Conservation (phyloP, 2,797 vertebrate species). For the Gouania willdenowi region DNA sequence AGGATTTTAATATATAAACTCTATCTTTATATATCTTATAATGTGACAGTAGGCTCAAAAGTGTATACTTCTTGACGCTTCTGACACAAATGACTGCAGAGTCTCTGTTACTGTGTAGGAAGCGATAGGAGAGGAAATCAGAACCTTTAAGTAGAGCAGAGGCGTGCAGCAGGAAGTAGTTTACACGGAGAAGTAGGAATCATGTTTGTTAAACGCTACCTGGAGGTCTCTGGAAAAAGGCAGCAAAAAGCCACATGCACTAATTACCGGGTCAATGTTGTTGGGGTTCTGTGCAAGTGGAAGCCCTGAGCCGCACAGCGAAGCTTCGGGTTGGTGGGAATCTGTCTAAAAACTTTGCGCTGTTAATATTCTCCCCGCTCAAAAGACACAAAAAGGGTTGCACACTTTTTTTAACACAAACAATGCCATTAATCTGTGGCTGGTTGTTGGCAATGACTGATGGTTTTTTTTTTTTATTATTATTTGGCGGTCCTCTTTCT, state of each 20-base stretch:
- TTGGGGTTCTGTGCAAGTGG: too few relatives aligned
- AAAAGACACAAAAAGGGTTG: constrained; percentile 16
- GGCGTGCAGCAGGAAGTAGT: constrained; percentile 52
- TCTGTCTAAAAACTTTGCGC: too few relatives aligned
- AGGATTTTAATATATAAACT: constrained; percentile 51
- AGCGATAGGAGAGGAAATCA: neutral
- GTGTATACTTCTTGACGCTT: constrained; percentile 58
- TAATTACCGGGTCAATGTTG: too few relatives aligned
- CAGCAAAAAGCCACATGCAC: too few relatives aligned
- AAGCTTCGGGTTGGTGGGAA: constrained; percentile 8
- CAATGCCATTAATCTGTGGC: constrained; percentile 29
- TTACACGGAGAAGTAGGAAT: too few relatives aligned
- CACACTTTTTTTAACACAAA: constrained; percentile 27
- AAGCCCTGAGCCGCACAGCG: neutral
- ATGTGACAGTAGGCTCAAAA: constrained; percentile 71
- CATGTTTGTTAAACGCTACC: too few relatives aligned
- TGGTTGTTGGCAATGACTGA: constrained; percentile 20
- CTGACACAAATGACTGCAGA: constrained; percentile 14
- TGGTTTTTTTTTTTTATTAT: constrained; percentile 24
- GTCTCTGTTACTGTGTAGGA: constrained; percentile 15
- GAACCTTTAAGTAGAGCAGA: constrained; percentile 14
- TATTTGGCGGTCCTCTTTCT: constrained; percentile 21
- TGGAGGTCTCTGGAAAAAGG: too few relatives aligned
- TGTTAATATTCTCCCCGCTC: constrained; percentile 17
- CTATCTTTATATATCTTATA: constrained; percentile 56